Base-by-base conservation (phyloP, 2,888 invertebrate genomes). In the Exephanes ischioxanthus region DNA sequence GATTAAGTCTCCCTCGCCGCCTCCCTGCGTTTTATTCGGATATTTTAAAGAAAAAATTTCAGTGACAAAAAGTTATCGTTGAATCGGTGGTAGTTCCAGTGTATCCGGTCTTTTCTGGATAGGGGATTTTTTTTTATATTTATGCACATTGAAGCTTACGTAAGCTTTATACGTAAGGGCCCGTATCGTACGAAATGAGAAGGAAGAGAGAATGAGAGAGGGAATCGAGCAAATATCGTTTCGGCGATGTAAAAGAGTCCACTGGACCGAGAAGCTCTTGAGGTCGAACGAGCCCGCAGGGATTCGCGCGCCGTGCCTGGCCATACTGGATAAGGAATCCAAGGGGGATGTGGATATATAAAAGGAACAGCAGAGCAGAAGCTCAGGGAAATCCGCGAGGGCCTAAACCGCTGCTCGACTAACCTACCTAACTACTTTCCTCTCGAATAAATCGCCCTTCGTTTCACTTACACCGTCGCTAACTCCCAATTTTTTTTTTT, bases 211-310 rank as follows among this genome's bases (percentile, higher is more conserved):
- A 58, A 72, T 37, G 45, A 22, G 55, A 82, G 71, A 83, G 66
- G 22, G 71, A 80, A 72, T 76, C 76, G 67, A 61, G 80, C 79
- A 83, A 85, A 83, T 85, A 83, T 82, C 85, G 82, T 83, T 83
- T 76, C 85, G 67, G 61, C 82, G 80, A 85, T 85, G 82, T 85
- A 85, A 85, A 85, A 85, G 85, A 72, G 85, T 80, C 72, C 76
- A 67, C 80, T 83, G 83, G 83, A 85, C 79, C 83, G 85, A 66
- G 83, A 85, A 85, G 83, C 83, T 83, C 83, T 83, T 72, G 85
- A 71, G 85, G 85, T 80, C 71, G 83, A 83, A 85, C 83, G 80
- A 85, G 85, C 80, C 83, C 83, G 67, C 80, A 53, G 85, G 85
- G 83, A 85, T 58, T 80, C 79, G 61, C 41, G 41, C 76, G 72